Conservation (phyloP, 2,113 vertebrate species). For the Phoenicopterus ruber region DNA sequence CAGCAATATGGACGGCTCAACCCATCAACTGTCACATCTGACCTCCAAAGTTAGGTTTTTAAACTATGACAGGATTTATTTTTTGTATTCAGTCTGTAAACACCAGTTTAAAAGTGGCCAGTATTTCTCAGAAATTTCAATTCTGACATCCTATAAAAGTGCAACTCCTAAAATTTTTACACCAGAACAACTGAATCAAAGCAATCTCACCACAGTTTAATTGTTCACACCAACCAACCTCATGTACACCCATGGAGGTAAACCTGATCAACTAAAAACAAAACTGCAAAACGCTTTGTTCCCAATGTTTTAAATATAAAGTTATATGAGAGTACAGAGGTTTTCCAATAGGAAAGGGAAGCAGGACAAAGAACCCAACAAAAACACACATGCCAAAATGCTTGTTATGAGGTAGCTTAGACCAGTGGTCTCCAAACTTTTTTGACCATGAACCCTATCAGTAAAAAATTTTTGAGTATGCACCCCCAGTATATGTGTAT, state of each 20-base stretch:
- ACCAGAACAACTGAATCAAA: not conserved
- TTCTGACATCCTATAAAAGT: not conserved
- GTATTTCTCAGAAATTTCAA: not conserved
- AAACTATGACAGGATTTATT: not conserved
- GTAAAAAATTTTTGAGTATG: not conserved
- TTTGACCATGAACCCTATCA: not conserved
- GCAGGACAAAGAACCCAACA: not conserved
- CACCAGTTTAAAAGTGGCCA: not conserved
- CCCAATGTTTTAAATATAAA: not conserved
- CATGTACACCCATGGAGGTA: not conserved
- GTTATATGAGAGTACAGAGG: not conserved
- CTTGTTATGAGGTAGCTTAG: not conserved
- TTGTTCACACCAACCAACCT: not conserved
- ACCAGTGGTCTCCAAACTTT: not conserved
- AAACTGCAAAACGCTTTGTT: not conserved
- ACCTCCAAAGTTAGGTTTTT: not conserved
- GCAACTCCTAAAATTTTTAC: not conserved
- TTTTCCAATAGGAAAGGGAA: not conserved
- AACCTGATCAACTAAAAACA: not conserved
- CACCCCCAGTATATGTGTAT: not conserved
- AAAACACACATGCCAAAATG: not conserved
- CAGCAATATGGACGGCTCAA: not conserved
- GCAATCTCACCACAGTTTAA: not conserved
- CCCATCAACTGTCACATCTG: not conserved
- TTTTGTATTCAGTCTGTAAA: not conserved